Base-by-base conservation (phyloP, 1,140 invertebrate species). In the Venturia canescens region DNA sequence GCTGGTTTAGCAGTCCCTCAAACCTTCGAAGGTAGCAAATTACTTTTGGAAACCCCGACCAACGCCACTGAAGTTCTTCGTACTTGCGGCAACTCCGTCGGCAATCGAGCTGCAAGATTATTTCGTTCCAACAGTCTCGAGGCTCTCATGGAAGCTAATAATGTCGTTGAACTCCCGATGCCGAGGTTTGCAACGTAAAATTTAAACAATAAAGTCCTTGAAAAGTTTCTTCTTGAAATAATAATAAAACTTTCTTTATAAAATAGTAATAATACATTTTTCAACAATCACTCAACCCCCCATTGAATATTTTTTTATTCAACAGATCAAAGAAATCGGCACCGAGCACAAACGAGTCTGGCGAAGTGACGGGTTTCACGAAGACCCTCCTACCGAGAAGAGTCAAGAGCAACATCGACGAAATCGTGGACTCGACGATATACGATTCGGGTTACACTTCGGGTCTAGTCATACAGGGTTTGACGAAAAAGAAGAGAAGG, bases 81-180 rank as follows among this genome's bases (percentile, higher is more conserved):
- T 16, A 89, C 87, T 5, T 90, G 89, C 15, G 85, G 83, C 31
- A 86, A 60, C 44, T 84, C 86, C 26, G 85, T 85, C 23, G 84
- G 77, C 48, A 80, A 38, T 60, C 83, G 83, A 18, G 79, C 74
- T 15, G 77, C 57, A 4, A 80, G 80, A 81, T 57, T 85, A 15
- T 66, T 84, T 16, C 79, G 87, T n/a, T 84, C 84, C 3, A 86
- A 89, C 31, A 89, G 88, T 83, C 79, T 91, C 18, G 90, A 90
- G 48, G 86, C 88, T 83, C 83, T 90, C 38, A 89, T 90, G 81
- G 88, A 90, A 83, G 92, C 89, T 78, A 93, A 92, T 86, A 87
- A 89, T 82, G 90, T 94, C 27, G 89, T 94, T 53, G 94, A 95
- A 89, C 91, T 95, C 23, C 94, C 94, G 2, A 92, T 95, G 92